Evolutionary conservation across 2,888 invertebrate species (phyloP), one percentile per base, ranked within the genome.

Genomic region (Bimastos eiseni): DNA sequence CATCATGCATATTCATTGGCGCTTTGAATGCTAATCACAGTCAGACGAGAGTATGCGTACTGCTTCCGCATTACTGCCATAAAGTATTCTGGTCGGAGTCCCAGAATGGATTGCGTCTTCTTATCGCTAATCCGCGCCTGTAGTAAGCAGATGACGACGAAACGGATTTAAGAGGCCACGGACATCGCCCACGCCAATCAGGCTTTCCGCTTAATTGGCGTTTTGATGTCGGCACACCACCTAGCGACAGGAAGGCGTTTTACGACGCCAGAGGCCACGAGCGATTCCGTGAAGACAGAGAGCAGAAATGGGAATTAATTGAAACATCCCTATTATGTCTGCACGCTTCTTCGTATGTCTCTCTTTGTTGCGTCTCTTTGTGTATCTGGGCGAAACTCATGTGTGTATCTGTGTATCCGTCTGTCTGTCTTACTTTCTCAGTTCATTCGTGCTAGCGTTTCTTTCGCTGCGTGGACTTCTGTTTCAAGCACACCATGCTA

Each of bases 331-430:
- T 86, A 11, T 86, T 86, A 5, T 86, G n/a, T 37, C 4, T 21
- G 21, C 4, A 4, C 30, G 55, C 17, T 11, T 86, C 86, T 86
- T 11, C 17, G 19, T 86, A 15, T 86, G 15, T 86, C 86, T 86
- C 17, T 86, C 86, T 86, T n/a, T 86, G 19, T 86, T 86, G 19
- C 30, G 19, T 86, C 86, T 86, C 86, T 86, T n/a, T 86, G 86
- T 86, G 34, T 30, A 3, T 86, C 86, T 86, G 3, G 3, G 8
- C 15, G 41, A n/a, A n/a, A n/a, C n/a, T 41, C 41, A 6, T 41
- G 41, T 41, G 8, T 88, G 11, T 37, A 8, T 88, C 88, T 38
- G 30, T 88, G 11, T 37, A 8, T 88, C 88, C 19, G 8, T 88
- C 88, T 88, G 8, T 88, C 41, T 15, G 6, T 41, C 41, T 41